Evolutionary conservation across 2,888 invertebrate genomes (phyloP), one percentile per base, ranked within the genome.

Genomic region (Calameuta filiformis): DNA sequence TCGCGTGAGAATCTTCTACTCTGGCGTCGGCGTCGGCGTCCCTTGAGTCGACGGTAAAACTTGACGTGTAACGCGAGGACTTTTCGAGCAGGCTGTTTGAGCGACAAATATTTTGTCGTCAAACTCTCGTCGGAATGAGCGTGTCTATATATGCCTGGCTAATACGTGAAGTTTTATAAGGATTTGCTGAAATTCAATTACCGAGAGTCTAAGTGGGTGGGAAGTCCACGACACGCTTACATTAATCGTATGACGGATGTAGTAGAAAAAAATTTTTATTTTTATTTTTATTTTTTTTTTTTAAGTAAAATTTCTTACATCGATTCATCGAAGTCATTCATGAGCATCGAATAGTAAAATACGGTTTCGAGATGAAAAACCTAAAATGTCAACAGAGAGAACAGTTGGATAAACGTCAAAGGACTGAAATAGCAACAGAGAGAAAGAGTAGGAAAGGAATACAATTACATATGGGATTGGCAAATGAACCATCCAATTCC

Each of bases 71-170:
- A 56, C 23, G 56, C 56, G 78, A 85, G 82, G 87, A 87, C 88
- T 89, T 88, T 87, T 87, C 71, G 33, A 87, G 56, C 89, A 85
- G 86, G 86, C 85, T 91, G 90, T 91, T 91, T 91, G 91, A 91
- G 89, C 90, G 90, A 91, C 91, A 91, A 91, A 91, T 91, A 91
- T 91, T 91, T 91, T 91, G 91, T 91, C 90, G 89, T 90, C 90
- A 91, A 91, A 91, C 91, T 56, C 91, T 91, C 89, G 89, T 88
- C 87, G 85, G 85, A 90, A 89, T 87, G 87, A 90, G 87, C 90
- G 88, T 90, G 90, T 91, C 90, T 91, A 90, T 91, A 91, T 90
- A 90, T 88, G 90, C 89, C 89, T 89, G 90, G 87, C 90, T 90
- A 91, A 90, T 90, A 91, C 90, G 89, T 89, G 90, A 89, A 89